Percentiles rank a stretch among this genome's conserved stretches.
Conservation (phyloP, 2,797 vertebrate species). For the Jordanella pulchra region DNA sequence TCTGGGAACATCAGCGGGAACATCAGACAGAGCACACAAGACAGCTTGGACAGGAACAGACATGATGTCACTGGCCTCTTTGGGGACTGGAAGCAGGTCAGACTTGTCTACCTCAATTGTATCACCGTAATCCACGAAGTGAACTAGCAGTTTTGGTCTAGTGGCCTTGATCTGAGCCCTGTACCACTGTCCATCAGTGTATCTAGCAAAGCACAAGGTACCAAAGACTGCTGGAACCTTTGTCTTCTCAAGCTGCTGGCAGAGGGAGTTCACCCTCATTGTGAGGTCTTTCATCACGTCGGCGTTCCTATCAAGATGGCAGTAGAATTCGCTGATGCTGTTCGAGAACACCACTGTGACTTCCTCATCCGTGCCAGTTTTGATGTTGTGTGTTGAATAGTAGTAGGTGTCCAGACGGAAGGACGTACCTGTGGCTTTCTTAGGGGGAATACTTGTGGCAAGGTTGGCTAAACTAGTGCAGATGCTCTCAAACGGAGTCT, state of each 20-base stretch:
- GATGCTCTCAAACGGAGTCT: slow-evolving; percentile 90
- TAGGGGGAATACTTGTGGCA: slow-evolving; percentile 67
- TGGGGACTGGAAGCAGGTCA: slow-evolving; percentile 84
- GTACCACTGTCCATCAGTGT: slow-evolving; percentile 89
- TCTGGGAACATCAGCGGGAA: slow-evolving; percentile 72
- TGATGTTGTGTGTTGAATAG: slow-evolving; percentile 87
- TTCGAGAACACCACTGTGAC: slow-evolving; percentile 85
- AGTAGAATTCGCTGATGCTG: slow-evolving; percentile 85
- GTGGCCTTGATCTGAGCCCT: slow-evolving; percentile 82
- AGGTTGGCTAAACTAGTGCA: slow-evolving; percentile 82
- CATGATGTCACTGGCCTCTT: slow-evolving; percentile 84
- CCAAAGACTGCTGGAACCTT: slow-evolving; percentile 69
- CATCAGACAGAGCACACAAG: slow-evolving; percentile 86
- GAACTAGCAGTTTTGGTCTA: slow-evolving; percentile 76
- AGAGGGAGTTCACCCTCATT: slow-evolving; percentile 72
- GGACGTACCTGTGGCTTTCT: slow-evolving; percentile 70
- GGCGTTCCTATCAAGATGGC: slow-evolving; percentile 85
- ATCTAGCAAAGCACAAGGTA: slow-evolving; percentile 89
- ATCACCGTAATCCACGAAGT: slow-evolving; percentile 97
- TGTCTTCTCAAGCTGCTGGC: slow-evolving; percentile 61
- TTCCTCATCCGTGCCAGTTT: slow-evolving; percentile 88
- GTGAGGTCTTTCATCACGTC: slow-evolving; percentile 78
- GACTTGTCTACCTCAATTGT: slow-evolving; percentile 77
- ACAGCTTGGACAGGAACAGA: slow-evolving; percentile 90
- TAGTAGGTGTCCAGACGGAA: slow-evolving; percentile 87